phyloP scores from a whole-genome alignment of 1,140 invertebrate species.

The Drosophila serrata region DNA sequence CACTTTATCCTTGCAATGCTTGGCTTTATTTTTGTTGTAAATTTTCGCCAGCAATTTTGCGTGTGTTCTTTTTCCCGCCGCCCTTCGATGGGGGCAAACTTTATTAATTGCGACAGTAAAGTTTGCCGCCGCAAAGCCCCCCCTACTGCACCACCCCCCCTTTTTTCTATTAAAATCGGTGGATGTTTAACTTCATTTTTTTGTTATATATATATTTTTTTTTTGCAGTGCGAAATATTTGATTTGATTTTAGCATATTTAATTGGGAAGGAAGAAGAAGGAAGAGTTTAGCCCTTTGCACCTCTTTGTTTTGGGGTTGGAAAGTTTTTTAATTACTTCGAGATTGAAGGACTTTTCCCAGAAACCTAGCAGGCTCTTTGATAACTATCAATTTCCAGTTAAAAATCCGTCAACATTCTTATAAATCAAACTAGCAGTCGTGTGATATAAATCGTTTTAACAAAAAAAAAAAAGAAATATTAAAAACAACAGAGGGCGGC shows the following conservation, averaged over 20 bases:
- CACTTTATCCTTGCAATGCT: constrained; percentile 5
- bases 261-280: constrained; percentile 39
- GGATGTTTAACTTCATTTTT: constrained; percentile 19
- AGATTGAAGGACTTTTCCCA: neutral
- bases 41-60: constrained; percentile 15
- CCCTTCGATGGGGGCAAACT: constrained; percentile 53
- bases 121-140: constrained; percentile 38
- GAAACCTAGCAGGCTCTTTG: neutral
- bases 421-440: neutral
- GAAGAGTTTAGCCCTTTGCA: neutral
- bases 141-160: constrained; percentile 6
- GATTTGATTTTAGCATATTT: constrained; percentile 67
- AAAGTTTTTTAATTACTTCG: constrained; percentile 6
- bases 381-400: neutral
- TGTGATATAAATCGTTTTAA: neutral
- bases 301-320: neutral
- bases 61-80: neutral
- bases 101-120: constrained; percentile 79
- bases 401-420: neutral
- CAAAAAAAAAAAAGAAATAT: neutral
- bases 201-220: too few relatives aligned
- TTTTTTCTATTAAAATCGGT: constrained; percentile 11
- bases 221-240: constrained; percentile 29
- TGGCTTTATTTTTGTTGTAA: constrained; percentile 2
- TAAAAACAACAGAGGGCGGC: neutral